Base-by-base conservation (phyloP, 2,888 invertebrate genomes). In the Orthosia gothica region DNA sequence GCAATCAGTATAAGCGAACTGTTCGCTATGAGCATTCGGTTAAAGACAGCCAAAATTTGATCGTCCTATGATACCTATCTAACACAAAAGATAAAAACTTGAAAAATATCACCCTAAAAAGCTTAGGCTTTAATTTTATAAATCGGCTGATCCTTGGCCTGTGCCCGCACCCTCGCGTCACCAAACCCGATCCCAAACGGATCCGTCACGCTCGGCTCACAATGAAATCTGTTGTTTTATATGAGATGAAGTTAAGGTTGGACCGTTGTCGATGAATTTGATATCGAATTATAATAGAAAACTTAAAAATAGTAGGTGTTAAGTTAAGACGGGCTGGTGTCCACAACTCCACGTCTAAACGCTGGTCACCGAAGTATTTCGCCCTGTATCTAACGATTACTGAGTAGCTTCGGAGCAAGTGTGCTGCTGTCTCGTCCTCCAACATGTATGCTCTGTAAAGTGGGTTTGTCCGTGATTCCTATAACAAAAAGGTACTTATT, bases 141-240 rank as follows among this genome's bases (percentile, higher is more conserved):
- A 59, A 74, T 73, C 63, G 73, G 13, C 65, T 90, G 92, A 91
- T 91, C 92, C 88, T 88, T 91, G 90, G 85, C 90, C 91, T 88
- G 76, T 86, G 87, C 91, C 92, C 91, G 89, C 89, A 90, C 90
- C 86, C 88, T 84, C 79, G 76, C 81, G 85, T 89, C 91, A 90
- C 85, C 85, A 85, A 89, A 87, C 90, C 87, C 91, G 90, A 88
- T 89, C 90, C 89, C 88, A 93, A 94, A 93, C 90, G 93, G 88
- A 95, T 95, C 92, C 91, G 94, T 95, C 94, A 95, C 93, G 93
- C 92, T 89, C 82, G 83, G 87, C 85, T 88, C 87, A 83, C 81
- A 85, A 88, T 89, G 82, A 90, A 91, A 92, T 92, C 91, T 89
- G 91, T 92, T 93, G 92, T 93, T 93, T 91, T 88, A 89, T 90